Base-by-base conservation (phyloP, 1,140 invertebrate genomes). In the Nomia melanderi region DNA sequence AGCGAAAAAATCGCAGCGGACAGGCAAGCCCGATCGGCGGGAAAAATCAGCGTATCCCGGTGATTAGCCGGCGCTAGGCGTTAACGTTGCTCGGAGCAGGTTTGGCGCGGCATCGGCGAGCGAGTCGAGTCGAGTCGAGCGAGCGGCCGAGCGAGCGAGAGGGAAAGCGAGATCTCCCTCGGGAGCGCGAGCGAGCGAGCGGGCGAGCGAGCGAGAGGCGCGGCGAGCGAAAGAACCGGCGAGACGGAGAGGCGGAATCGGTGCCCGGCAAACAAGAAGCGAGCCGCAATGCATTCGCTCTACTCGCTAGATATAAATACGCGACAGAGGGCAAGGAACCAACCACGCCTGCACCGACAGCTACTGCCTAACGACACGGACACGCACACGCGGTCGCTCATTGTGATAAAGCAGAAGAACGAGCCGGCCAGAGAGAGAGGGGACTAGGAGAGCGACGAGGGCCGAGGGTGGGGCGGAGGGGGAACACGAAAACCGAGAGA, bases 321-420 rank as follows among this genome's bases (percentile, higher is more conserved):
- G 83, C 83, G 83, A 84, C 83, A 85, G 83, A 85, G 83, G 83
- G 83, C 83, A 85, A 85, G 83, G 83, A 85, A 85, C 83, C 83
- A 85, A 84, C 83, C 83, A 85, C 83, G 83, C 83, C 83, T 85
- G 83, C 82, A 85, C 76, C 83, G 79, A 81, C 83, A 84, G 83
- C 83, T 85, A 85, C 83, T 85, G 83, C 82, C 82, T 85, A 85
- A 84, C 83, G 83, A 81, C 82, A 85, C 85, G 85, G 83, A 87
- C 86, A 86, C 87, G 87, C 86, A 87, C 85, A 88, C 85, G 86
- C 83, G 57, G 60, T 60, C 82, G 85, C 84, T 87, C 86, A 88
- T 88, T 88, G 85, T 86, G 87, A 88, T 87, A 88, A 87, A 86
- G 81, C 80, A 71, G 78, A 85, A 84, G 83, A 81, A 81, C 78